A percentile compares a stretch with the other conserved stretches of the same genome.
Evolutionary conservation across 1,140 invertebrate genomes (phyloP).

Genomic region (Pogonus chalceus): DNA sequence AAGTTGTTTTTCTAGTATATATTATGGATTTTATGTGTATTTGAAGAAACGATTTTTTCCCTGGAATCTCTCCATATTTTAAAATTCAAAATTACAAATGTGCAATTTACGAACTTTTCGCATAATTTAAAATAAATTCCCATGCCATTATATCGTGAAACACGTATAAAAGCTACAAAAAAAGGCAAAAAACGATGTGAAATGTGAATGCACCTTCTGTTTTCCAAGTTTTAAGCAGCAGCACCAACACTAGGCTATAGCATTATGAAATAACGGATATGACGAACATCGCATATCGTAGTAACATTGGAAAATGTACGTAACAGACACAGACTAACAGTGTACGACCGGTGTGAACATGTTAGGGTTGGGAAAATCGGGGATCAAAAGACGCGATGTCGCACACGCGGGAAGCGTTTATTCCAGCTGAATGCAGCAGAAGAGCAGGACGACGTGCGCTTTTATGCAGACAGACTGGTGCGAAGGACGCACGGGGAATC

Average conservation of each 20-base stretch:
- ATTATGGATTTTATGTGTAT: no score
- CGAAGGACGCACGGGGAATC: not conserved
- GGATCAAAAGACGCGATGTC: no score
- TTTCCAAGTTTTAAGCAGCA: not conserved
- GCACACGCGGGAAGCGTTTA: not conserved
- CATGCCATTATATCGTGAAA: not conserved
- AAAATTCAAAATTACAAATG: not conserved
- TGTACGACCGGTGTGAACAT: no score
- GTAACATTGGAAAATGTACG: not conserved
- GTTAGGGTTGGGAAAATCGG: not conserved
- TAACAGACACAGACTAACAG: no score
- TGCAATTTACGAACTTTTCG: not conserved
- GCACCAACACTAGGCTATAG: not conserved
- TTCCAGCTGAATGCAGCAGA: not conserved
- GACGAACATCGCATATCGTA: no score
- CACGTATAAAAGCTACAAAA: slow-evolving; percentile 1
- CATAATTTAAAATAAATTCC: not conserved
- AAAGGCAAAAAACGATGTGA: not conserved
- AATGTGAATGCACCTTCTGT: not conserved
- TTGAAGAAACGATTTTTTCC: no score
- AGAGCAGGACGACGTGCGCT: not conserved
- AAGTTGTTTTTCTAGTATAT: no score
- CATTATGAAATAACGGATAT: not conserved
- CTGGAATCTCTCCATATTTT: no score
- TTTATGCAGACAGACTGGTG: not conserved